Conservation (phyloP, 2,113 vertebrate species). For the Sitta europaea region DNA sequence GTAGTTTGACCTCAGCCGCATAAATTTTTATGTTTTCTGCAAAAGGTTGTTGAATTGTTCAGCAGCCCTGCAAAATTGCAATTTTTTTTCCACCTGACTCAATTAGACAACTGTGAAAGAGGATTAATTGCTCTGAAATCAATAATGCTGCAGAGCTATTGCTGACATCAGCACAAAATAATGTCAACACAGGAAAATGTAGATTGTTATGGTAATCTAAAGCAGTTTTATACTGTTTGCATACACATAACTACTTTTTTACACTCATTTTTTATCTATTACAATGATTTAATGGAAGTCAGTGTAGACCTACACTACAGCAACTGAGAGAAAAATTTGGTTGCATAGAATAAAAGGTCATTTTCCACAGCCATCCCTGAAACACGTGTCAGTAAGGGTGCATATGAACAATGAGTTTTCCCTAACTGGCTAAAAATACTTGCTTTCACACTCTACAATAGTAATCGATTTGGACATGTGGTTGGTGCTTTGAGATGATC, state of each 20-base stretch:
- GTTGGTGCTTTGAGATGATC: slow-evolving; percentile 11
- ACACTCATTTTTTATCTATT: not conserved
- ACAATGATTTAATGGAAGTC: not conserved
- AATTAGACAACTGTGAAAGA: not conserved
- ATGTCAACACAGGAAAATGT: not conserved
- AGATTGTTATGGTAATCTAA: not conserved
- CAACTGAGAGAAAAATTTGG: not conserved
- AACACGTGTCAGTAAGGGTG: not conserved
- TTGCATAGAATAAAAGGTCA: not conserved
- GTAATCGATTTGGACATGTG: not conserved
- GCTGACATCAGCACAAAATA: slow-evolving; percentile 13
- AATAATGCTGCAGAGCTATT: not conserved
- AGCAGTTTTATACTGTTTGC: not conserved
- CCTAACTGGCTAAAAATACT: not conserved
- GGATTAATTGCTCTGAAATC: slow-evolving; percentile 12
- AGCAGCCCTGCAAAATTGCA: not conserved
- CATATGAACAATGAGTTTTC: not conserved
- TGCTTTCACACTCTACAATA: not conserved
- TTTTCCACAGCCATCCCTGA: not conserved
- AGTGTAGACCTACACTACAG: not conserved
- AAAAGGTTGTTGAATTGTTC: not conserved
- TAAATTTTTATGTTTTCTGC: not conserved
- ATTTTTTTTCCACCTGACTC: not conserved
- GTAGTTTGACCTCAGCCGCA: not conserved
- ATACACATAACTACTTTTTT: not conserved